Conservation (phyloP, 2,113 vertebrate species). For the Strix aluco region DNA sequence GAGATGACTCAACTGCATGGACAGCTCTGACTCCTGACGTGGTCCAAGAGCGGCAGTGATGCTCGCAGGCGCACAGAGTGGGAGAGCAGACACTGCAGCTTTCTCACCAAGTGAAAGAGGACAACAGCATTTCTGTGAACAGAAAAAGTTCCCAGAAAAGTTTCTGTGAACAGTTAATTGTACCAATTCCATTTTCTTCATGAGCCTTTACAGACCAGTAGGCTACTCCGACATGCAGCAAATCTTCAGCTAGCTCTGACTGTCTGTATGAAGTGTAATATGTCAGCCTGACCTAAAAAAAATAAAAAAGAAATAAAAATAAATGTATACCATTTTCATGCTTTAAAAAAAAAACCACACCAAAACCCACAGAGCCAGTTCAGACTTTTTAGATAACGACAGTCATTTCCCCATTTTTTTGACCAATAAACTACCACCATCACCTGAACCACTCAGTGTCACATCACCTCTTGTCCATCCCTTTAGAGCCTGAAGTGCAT, state of each 20-base stretch:
- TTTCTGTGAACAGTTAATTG: neutral
- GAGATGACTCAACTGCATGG: neutral
- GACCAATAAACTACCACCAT: neutral
- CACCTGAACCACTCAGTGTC: neutral
- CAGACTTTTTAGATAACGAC: neutral
- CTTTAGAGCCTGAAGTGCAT: neutral
- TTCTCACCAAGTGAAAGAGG: neutral
- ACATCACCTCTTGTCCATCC: neutral
- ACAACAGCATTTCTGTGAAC: neutral
- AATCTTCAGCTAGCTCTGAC: neutral
- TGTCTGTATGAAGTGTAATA: neutral
- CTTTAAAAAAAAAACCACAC: neutral
- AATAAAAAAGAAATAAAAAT: neutral
- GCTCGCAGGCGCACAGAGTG: accelerated
- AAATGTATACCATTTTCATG: neutral
- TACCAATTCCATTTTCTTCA: neutral
- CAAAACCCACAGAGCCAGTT: neutral
- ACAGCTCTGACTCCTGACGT: accelerated
- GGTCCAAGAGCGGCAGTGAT: accelerated
- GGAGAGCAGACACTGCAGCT: neutral
- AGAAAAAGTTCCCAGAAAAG: neutral
- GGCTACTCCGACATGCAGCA: neutral
- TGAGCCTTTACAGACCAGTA: accelerated
- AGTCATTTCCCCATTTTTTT: neutral
- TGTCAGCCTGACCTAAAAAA: neutral